Conservation (phyloP, 2,113 vertebrate species). For the Cochlearius cochlearius region DNA sequence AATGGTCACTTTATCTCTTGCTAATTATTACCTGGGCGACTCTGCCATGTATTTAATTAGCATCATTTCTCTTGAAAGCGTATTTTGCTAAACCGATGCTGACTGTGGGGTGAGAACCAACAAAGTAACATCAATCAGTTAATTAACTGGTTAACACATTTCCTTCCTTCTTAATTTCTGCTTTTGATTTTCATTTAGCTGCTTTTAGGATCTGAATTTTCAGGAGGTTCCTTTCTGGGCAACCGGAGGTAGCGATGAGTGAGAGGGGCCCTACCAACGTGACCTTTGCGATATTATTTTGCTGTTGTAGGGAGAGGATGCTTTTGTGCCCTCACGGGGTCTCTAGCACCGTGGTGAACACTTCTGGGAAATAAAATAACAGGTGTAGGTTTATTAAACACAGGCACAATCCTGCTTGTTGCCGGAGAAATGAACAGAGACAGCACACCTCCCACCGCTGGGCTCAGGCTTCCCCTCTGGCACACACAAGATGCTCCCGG, state of each 20-base stretch:
- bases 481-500: background rate
- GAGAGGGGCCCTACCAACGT: background rate
- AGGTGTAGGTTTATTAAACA: constrained; percentile 44
- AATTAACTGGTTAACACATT: constrained; percentile 55
- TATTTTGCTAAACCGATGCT: background rate
- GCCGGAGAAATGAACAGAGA: constrained; percentile 7
- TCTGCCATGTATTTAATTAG: constrained; percentile 41
- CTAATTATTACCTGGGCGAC: constrained; percentile 47
- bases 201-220: constrained; percentile 9
- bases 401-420: background rate
- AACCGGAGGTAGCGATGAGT: background rate
- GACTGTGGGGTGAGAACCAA: background rate
- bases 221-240: constrained; percentile 1
- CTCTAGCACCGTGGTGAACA: background rate
- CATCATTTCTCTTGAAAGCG: constrained; percentile 42
- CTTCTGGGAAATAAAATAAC: constrained; percentile 44
- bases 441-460: background rate
- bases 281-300: background rate
- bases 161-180: constrained; percentile 35
- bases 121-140: constrained; percentile 52
- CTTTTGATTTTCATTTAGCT: constrained; percentile 33
- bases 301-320: background rate
- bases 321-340: background rate
- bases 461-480: background rate
- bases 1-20: constrained; percentile 1